phyloP scores from a whole-genome alignment of 92 coral and sea anemone genomes.

The Bergia sp. region DNA sequence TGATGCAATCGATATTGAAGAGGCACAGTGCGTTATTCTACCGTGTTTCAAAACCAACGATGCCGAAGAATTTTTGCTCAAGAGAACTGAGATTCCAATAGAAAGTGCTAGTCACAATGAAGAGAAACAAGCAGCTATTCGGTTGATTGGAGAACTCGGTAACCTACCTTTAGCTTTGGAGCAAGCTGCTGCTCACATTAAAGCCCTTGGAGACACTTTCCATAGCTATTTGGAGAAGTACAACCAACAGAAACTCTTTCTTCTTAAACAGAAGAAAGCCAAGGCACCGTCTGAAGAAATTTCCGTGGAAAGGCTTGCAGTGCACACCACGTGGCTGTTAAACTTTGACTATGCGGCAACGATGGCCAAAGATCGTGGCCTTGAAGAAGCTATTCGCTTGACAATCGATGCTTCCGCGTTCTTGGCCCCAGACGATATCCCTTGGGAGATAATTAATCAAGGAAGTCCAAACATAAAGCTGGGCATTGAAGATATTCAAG shows the following conservation, averaged over 20 bases:
- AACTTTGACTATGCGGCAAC: conserved; percentile 50
- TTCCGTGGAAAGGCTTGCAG: conserved; percentile 54
- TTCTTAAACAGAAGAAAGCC: conserved; percentile 48
- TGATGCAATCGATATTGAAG: conserved; percentile 6
- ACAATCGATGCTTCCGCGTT: conserved; percentile 32
- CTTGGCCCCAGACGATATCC: conserved; percentile 41
- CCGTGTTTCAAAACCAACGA: conserved; percentile 23
- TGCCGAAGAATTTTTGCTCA: conserved; percentile 33
- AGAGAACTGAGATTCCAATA: conserved; percentile 9
- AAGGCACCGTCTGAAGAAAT: conserved; percentile 36
- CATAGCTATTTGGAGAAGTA: conserved; percentile 43
- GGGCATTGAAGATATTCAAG: conserved; percentile 8
- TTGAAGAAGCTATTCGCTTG: conserved; percentile 33
- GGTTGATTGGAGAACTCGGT: conserved; percentile 55
- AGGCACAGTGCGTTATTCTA: conserved; percentile 20
- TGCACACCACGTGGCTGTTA: conserved; percentile 63
- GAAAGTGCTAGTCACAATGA: background rate
- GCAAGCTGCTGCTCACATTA: conserved; percentile 64
- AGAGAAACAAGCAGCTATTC: background rate
- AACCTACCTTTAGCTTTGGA: conserved; percentile 62
- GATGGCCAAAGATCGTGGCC: conserved; percentile 18
- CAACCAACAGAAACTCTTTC: conserved; percentile 22
- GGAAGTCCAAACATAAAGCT: conserved; percentile 30
- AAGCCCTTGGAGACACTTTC: conserved; percentile 14
- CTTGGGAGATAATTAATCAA: conserved; percentile 29